Evolutionary conservation across 92 coral and sea anemone genomes (phyloP).

Genomic region (Diadumene lineata): DNA sequence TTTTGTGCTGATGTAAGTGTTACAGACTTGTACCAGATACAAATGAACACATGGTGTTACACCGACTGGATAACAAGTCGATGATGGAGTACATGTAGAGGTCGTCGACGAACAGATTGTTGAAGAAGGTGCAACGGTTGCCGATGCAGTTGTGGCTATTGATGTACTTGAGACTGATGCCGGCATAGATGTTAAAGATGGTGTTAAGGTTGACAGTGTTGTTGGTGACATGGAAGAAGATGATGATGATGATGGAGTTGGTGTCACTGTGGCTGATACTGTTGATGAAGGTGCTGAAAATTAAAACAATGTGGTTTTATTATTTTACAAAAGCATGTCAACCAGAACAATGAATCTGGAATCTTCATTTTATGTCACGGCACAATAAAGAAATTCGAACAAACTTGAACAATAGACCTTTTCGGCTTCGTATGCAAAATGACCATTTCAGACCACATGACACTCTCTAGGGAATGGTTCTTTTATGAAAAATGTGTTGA

Average conservation of each 20-base stretch:
- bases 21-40: conserved; percentile 18
- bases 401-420: too few species aligned
- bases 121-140: not conserved
- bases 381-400: too few species aligned
- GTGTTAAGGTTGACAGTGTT: not conserved
- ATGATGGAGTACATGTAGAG: conserved; percentile 16
- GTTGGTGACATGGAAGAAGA: not conserved
- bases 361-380: too few species aligned
- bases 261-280: not conserved
- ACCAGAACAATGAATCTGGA: too few species aligned
- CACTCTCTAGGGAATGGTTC: too few species aligned
- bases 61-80: conserved; percentile 18
- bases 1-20: conserved; percentile 12
- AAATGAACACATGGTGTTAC: conserved; percentile 15
- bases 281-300: not conserved
- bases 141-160: not conserved
- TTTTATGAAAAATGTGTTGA: too few species aligned
- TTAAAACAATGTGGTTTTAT: too few species aligned
- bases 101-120: not conserved
- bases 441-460: too few species aligned
- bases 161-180: not conserved
- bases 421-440: too few species aligned
- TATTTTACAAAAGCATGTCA: too few species aligned
- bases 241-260: not conserved
- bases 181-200: not conserved